Percentiles rank a stretch among this genome's conserved stretches.
phyloP scores from a whole-genome alignment of 2,113 vertebrate genomes.

The Empidonax alnorum region DNA sequence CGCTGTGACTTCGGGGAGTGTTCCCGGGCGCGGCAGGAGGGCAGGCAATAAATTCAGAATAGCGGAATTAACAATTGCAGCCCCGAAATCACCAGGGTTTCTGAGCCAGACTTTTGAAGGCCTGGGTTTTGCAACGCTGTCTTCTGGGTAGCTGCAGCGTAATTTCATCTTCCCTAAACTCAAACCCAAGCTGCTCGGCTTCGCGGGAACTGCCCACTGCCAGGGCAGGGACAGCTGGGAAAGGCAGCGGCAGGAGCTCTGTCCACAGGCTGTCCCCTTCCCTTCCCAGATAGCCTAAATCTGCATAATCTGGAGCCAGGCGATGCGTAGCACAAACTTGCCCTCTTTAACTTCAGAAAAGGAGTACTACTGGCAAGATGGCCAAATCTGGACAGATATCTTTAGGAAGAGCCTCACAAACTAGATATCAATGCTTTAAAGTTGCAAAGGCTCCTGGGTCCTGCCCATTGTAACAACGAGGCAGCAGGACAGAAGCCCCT shows the following conservation, averaged over 20 bases:
- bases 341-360: neutral
- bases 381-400: neutral
- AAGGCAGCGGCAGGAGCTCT: neutral
- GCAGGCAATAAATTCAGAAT: neutral
- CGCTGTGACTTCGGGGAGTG: neutral
- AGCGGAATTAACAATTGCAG: neutral
- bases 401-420: neutral
- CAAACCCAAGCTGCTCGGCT: neutral
- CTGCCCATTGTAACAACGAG: neutral
- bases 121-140: neutral
- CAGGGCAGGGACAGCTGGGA: neutral
- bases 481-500: neutral
- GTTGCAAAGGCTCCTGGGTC: neutral
- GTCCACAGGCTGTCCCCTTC: neutral
- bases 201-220: neutral
- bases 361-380: neutral
- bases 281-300: neutral
- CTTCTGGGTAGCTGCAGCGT: neutral
- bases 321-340: rapidly evolving
- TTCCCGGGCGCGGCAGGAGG: neutral
- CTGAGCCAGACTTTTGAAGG: neutral
- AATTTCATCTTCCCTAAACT: neutral
- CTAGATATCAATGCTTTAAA: rapidly evolving
- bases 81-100: neutral
- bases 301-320: neutral